phyloP scores from a whole-genome alignment of 2,797 vertebrate genomes.

The Clarias fuscus region DNA sequence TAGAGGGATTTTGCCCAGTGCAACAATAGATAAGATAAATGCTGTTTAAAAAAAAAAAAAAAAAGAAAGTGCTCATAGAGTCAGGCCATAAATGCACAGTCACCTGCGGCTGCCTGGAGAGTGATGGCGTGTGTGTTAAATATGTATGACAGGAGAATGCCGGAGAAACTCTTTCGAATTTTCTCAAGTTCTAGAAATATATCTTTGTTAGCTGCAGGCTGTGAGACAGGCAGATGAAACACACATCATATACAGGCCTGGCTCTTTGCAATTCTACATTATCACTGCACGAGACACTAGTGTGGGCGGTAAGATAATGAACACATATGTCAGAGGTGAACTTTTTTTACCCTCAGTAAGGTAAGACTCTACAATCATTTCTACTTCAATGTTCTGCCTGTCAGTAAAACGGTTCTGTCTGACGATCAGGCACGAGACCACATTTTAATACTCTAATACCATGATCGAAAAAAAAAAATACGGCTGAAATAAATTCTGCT shows the following conservation, averaged over 20 bases:
- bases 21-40: not conserved
- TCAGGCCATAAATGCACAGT: slow-evolving; percentile 41
- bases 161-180: slow-evolving; percentile 49
- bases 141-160: slow-evolving; percentile 52
- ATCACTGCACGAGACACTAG: slow-evolving; percentile 6
- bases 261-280: slow-evolving; percentile 1
- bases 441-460: not conserved
- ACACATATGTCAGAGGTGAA: slow-evolving; percentile 10
- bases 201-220: slow-evolving; percentile 50
- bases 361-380: slow-evolving; percentile 1
- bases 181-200: slow-evolving; percentile 53
- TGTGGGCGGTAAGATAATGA: slow-evolving; percentile 22
- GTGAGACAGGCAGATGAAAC: slow-evolving; percentile 24
- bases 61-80: slow-evolving; percentile 14
- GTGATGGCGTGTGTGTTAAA: slow-evolving; percentile 49
- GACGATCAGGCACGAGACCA: not conserved
- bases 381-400: slow-evolving; percentile 7
- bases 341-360: slow-evolving; percentile 26
- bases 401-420: slow-evolving; percentile 30
- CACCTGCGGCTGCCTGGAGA: slow-evolving; percentile 34
- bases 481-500: not conserved
- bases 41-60: slow-evolving; percentile 3
- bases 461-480: not conserved
- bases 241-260: slow-evolving; percentile 18
- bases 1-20: not conserved